Conservation (phyloP, 2,888 invertebrate genomes). For the Nesidiocoris tenuis region DNA sequence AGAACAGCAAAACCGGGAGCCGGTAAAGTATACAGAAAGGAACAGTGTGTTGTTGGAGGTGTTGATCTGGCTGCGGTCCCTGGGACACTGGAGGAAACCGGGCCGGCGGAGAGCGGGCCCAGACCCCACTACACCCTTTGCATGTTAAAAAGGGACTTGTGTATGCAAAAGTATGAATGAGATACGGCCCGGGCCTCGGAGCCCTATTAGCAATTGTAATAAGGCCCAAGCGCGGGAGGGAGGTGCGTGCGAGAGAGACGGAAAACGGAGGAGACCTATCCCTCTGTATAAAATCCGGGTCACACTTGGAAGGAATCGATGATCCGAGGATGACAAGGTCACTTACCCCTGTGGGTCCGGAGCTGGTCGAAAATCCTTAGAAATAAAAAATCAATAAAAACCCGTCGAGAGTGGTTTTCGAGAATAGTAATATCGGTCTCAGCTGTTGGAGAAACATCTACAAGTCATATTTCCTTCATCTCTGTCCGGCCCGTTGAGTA, state of each 20-base stretch:
- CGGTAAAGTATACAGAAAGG: slow-evolving; percentile 6
- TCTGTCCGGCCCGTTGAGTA: background rate
- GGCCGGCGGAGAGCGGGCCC: slow-evolving; percentile 50
- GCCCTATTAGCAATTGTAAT: slow-evolving; percentile 52
- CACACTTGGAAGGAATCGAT: slow-evolving; percentile 46
- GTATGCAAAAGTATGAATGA: slow-evolving; percentile 53
- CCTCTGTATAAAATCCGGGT: slow-evolving; percentile 50
- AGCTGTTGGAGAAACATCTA: slow-evolving; percentile 8
- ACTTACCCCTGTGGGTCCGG: background rate
- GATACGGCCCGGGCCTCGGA: slow-evolving; percentile 49
- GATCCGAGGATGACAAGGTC: slow-evolving; percentile 41
- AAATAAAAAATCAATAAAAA: background rate
- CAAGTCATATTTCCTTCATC: slow-evolving; percentile 30
- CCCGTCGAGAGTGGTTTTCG: background rate
- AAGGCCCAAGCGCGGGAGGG: slow-evolving; percentile 50
- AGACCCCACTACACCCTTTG: slow-evolving; percentile 51
- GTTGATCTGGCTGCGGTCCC: slow-evolving; percentile 53
- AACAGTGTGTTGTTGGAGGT: slow-evolving; percentile 41
- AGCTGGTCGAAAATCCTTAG: background rate
- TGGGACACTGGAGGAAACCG: slow-evolving; percentile 52
- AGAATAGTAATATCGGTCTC: background rate
- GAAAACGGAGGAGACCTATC: slow-evolving; percentile 26
- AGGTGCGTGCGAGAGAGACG: slow-evolving; percentile 45
- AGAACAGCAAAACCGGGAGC: background rate
- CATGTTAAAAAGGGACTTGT: slow-evolving; percentile 53